These are phyloP conservation scores for Sterrhoptilus dennistouni DNA, from an alignment of 2,113 vertebrate genomes.

Conservation along the genomic window DNA sequence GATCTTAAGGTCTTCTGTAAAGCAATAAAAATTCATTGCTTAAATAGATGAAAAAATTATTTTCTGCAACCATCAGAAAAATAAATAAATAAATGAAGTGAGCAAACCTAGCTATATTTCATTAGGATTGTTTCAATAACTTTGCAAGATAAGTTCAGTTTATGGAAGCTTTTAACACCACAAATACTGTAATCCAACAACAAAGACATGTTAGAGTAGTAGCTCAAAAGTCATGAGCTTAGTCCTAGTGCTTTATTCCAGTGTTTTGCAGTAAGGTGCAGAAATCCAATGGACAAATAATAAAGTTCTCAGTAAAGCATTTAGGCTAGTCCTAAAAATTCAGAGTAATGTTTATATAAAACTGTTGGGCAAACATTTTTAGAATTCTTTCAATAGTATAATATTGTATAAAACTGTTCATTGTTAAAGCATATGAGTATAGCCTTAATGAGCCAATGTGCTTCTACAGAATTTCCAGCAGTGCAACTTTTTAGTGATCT, in stretches of 20 bases:
- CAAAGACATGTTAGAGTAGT: rapidly evolving
- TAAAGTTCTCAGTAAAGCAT: not conserved
- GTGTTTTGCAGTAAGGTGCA: not conserved
- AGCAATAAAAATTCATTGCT: not conserved
- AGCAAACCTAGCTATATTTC: not conserved
- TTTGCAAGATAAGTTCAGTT: not conserved
- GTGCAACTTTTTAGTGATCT: not conserved
- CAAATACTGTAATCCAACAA: not conserved
- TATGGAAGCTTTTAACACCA: not conserved
- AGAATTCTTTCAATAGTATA: not conserved
- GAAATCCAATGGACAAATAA: not conserved
- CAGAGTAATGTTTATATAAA: not conserved
- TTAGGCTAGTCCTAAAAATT: not conserved
- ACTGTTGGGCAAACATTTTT: not conserved
- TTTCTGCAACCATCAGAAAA: not conserved
- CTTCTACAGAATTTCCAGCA: not conserved
- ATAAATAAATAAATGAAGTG: not conserved
- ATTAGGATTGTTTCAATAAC: not conserved
- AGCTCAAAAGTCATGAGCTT: not conserved
- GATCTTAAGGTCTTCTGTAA: not conserved
- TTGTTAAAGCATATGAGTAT: not conserved
- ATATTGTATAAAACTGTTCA: not conserved
- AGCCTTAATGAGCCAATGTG: not conserved
- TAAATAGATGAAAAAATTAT: not conserved
- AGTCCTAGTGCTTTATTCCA: rapidly evolving